Evolutionary conservation across 2,797 vertebrate genomes (phyloP), one percentile per base, ranked within the genome.

Genomic region (Microctenopoma stevenorrisi): DNA sequence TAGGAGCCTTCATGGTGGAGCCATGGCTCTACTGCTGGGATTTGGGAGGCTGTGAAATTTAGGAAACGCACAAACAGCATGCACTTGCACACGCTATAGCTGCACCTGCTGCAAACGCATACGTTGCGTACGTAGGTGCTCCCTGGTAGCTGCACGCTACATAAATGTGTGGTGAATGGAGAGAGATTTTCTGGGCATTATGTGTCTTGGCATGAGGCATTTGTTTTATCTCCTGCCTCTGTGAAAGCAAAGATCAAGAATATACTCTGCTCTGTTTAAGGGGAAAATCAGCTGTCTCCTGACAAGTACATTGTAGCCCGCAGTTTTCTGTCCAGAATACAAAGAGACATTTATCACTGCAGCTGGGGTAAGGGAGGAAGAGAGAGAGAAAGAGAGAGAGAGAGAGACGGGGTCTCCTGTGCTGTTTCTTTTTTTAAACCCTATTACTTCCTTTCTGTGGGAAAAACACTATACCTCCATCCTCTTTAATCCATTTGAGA

Each of bases 301-400:
- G 91, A 94, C 89, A 93, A 91, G 87, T 90, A 89, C 87, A 92
- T 90, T 93, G 89, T 90, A 90, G 87, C 85, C 88, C 9, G 78
- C 71, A 88, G 85, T 91, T 91, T 92, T 93, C 90, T 91, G 86
- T 93, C 86, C 85, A 71, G 88, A 92, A 94, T 92, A 92, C 90
- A 94, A 93, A 92, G 90, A 94, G 89, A 93, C 91, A 92, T 93
- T 94, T 94, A 94, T 94, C 92, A 93, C 88, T 91, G 93, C 92
- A 93, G 92, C 93, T 94, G 92, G 85, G 83, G 74, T 82, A 68
- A 84, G 81, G 78, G 85, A 84, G 84, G 81, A 77, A 77, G 79
- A 61, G 59, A 12, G 47, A 10, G 69, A 18, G 52, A 10, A 67
- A 18, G 52, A 77, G 79, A 61, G 59, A 10, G 47, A 10, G 69